Conservation (phyloP, 1,140 invertebrate species). For the Cylas formicarius region DNA sequence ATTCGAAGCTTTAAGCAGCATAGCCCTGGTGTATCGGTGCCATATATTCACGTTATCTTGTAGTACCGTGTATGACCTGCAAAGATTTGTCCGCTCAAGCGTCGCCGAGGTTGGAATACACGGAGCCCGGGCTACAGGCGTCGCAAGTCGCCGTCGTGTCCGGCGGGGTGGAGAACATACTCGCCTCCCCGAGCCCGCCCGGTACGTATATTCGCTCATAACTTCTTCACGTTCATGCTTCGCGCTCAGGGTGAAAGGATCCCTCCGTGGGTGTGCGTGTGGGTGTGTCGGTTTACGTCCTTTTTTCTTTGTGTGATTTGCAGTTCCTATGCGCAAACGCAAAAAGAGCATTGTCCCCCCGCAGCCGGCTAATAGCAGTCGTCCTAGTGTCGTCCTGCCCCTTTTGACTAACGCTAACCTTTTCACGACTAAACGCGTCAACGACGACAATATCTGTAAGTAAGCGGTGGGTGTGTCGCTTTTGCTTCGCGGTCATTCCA, state of each 20-base stretch:
- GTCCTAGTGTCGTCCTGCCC: constrained; percentile 70
- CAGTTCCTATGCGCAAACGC: constrained; percentile 31
- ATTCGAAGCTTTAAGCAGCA: no score
- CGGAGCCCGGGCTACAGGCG: constrained; percentile 18
- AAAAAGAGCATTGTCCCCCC: constrained; percentile 53
- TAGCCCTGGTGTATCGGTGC: no score
- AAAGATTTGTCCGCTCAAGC: constrained; percentile 17
- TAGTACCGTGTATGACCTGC: constrained; percentile 18
- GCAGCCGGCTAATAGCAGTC: constrained; percentile 59
- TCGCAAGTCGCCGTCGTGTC: constrained; percentile 39
- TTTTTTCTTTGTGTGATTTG: constrained; percentile 17
- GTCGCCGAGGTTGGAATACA: constrained; percentile 22
- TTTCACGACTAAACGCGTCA: constrained; percentile 38
- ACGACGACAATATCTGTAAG: constrained; percentile 35
- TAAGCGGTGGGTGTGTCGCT: constrained; percentile 8
- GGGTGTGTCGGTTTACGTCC: not conserved
- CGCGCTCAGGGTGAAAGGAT: no score
- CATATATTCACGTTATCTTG: no score
- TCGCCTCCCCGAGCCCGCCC: constrained; percentile 53
- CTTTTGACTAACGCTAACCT: constrained; percentile 51
- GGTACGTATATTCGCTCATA: constrained; percentile 39
- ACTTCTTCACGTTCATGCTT: not conserved
- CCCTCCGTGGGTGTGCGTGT: not conserved
- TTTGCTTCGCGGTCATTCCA: not conserved
- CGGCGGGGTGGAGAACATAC: constrained; percentile 39